Conservation (phyloP, 2,113 vertebrate species). For the Ibidorhyncha struthersii region DNA sequence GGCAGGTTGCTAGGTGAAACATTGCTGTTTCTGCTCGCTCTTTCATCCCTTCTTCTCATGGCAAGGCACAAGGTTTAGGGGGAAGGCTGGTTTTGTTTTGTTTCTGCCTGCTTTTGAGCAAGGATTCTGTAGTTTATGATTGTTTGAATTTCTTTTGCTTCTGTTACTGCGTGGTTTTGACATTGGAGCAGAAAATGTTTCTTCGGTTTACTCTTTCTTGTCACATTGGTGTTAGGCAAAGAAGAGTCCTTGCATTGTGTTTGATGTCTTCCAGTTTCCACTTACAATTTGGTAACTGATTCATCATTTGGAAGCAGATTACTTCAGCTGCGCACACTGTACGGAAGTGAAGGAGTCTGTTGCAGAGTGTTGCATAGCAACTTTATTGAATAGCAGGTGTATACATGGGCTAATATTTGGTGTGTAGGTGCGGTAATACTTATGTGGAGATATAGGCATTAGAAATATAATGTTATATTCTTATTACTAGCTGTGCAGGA, state of each 20-base stretch:
- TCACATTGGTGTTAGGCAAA: background rate
- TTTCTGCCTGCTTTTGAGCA: background rate
- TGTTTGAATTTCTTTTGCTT: background rate
- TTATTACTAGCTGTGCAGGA: background rate
- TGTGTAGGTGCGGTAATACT: background rate
- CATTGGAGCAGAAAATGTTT: background rate
- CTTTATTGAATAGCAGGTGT: background rate
- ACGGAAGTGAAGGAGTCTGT: background rate
- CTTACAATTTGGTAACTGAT: conserved; percentile 9
- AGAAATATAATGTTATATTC: background rate
- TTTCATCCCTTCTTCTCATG: background rate
- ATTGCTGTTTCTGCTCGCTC: background rate
- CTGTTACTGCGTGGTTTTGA: background rate
- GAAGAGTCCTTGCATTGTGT: background rate
- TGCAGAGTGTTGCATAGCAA: conserved; percentile 38
- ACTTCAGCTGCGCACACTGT: background rate
- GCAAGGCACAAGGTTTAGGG: background rate
- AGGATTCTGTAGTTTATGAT: background rate
- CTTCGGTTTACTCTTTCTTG: background rate
- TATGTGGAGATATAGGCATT: background rate
- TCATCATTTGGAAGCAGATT: conserved; percentile 38
- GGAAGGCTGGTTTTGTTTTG: background rate
- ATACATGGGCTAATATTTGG: background rate
- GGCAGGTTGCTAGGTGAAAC: background rate
- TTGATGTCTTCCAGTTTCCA: conserved; percentile 4